Conservation (phyloP, 2,797 vertebrate species). For the Thalassophryne amazonica region DNA sequence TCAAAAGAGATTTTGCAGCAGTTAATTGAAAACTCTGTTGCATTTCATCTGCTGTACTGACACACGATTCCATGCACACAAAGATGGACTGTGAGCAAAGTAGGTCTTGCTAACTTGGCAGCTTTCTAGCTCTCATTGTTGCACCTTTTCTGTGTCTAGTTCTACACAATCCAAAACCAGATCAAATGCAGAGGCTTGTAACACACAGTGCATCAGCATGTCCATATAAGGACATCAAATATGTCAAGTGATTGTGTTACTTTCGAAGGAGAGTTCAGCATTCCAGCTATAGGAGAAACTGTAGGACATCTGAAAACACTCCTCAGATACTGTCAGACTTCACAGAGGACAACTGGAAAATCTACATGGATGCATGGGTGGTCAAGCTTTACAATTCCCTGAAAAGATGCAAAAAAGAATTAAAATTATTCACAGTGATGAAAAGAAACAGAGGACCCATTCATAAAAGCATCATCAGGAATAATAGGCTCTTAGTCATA, state of each 20-base stretch:
- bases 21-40: constrained; percentile 23
- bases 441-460: not conserved
- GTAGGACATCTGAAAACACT: constrained; percentile 54
- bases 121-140: constrained; percentile 33
- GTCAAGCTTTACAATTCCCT: constrained; percentile 94
- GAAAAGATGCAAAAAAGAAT: constrained; percentile 17
- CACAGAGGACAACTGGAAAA: constrained; percentile 94
- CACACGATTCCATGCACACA: constrained; percentile 56
- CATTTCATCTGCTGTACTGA: constrained; percentile 31
- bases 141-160: constrained; percentile 49
- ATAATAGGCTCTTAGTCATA: too few species aligned
- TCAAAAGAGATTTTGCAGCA: constrained; percentile 43
- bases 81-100: constrained; percentile 53
- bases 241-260: constrained; percentile 59
- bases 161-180: constrained; percentile 61
- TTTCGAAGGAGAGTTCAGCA: constrained; percentile 52
- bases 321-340: constrained; percentile 80
- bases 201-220: constrained; percentile 54
- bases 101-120: constrained; percentile 31
- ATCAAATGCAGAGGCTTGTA: constrained; percentile 70
- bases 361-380: constrained; percentile 93
- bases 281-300: constrained; percentile 52
- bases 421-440: not conserved
- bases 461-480: too few species aligned
- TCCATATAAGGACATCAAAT: constrained; percentile 58